Conservation (phyloP, 1,140 invertebrate genomes). For the Lepidostoma basale region DNA sequence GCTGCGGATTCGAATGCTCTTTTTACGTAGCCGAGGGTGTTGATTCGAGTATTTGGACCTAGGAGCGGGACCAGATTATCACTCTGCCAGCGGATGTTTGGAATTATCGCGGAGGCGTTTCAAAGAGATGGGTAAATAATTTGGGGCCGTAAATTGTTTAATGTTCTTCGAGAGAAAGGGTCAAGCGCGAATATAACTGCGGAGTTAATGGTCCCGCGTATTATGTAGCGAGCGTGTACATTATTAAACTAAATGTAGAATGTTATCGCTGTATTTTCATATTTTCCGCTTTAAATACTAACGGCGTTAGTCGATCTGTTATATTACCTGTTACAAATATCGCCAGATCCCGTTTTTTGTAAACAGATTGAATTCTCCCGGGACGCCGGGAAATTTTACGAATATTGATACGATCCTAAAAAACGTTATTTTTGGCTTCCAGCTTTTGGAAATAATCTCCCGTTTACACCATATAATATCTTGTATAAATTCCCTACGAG, state of each 20-base stretch:
- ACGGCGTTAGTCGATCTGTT: too few relatives aligned
- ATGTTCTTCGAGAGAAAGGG: slow-evolving; percentile 8
- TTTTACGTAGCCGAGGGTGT: neutral
- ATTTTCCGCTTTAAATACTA: too few relatives aligned
- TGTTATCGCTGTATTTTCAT: neutral
- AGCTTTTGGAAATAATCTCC: neutral
- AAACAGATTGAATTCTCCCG: neutral
- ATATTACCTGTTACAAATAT: too few relatives aligned
- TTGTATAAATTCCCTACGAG: neutral
- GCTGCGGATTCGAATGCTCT: slow-evolving; percentile 2
- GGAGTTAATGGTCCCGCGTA: neutral
- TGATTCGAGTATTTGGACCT: slow-evolving; percentile 2
- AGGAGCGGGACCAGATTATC: slow-evolving; percentile 14
- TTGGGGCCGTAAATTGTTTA: slow-evolving; percentile 7
- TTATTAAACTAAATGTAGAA: neutral
- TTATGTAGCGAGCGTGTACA: neutral
- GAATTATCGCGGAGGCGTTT: slow-evolving; percentile 14
- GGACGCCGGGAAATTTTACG: neutral
- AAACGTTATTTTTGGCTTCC: neutral
- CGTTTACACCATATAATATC: neutral
- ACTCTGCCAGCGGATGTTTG: slow-evolving; percentile 4
- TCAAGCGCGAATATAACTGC: neutral
- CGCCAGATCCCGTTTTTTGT: too few relatives aligned
- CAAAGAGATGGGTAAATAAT: slow-evolving; percentile 13
- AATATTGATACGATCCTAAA: neutral